Conservation (phyloP, 2,113 vertebrate species). For the Lipophrys pholis region DNA sequence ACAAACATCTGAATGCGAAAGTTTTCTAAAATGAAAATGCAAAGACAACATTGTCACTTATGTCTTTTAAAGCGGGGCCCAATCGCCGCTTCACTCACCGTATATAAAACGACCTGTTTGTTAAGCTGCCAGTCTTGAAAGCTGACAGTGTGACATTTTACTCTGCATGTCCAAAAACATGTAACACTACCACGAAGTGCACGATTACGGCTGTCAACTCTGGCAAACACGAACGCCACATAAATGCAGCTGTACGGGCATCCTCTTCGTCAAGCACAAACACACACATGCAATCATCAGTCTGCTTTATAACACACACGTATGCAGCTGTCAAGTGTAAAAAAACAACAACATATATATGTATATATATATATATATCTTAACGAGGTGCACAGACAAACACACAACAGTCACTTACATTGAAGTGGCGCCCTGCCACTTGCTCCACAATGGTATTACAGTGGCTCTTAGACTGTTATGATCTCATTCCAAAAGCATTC, state of each 20-base stretch:
- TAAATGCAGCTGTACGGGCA: slow-evolving; percentile 19
- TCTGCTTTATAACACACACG: slow-evolving; percentile 14
- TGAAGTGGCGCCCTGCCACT: slow-evolving; percentile 68
- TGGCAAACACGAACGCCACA: slow-evolving; percentile 1
- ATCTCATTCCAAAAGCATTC: slow-evolving; percentile 78
- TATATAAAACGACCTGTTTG: slow-evolving; percentile 1
- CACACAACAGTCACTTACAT: slow-evolving; percentile 52
- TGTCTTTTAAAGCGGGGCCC: not conserved
- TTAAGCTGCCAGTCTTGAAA: slow-evolving; percentile 2
- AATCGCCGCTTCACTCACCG: slow-evolving; percentile 14
- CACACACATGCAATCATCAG: not conserved
- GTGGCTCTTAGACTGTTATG: slow-evolving; percentile 76
- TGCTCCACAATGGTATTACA: slow-evolving; percentile 73
- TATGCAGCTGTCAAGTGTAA: slow-evolving; percentile 32
- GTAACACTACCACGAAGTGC: slow-evolving; percentile 35
- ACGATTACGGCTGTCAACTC: slow-evolving; percentile 19
- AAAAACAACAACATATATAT: too few relatives aligned
- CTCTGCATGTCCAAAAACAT: slow-evolving; percentile 49
- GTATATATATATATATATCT: slow-evolving; percentile 8
- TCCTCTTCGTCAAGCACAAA: not conserved
- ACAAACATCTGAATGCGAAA: too few relatives aligned
- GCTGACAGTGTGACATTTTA: not conserved
- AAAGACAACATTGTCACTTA: too few relatives aligned
- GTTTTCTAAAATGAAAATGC: too few relatives aligned
- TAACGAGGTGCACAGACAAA: slow-evolving; percentile 11